Evolutionary conservation across 2,797 vertebrate species (phyloP), one percentile per base, ranked within the genome.

Genomic region (Lutjanus campechanus): DNA sequence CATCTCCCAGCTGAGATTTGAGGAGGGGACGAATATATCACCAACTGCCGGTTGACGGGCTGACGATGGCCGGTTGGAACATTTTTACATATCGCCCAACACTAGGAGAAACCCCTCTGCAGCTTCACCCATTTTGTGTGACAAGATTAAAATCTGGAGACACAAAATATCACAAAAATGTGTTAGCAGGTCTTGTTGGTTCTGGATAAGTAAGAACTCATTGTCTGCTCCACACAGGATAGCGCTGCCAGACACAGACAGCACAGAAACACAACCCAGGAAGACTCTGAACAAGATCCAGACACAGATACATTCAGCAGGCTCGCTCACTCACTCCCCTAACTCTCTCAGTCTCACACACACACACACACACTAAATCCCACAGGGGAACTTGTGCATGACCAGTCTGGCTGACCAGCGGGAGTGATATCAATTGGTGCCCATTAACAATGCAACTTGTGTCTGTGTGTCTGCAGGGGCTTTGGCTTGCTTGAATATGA

Each of bases 221-320:
- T 43, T 72, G 79, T 83, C 59, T 79, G 79, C 55, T 69, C 51
- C 65, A 59, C 61, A 77, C 54, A 76, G 46, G 68, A 69, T 44
- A 73, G 73, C 11, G 25, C 36, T 53, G 76, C 73, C 70, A 86
- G 73, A 86, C 77, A 84, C 51, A 81, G 51, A 78, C 76, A 76
- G 73, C 76, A 84, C 61, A 77, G 69, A 71, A 86, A 89, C 79
- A 84, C 53, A 77, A 75, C 25, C 69, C 69, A 75, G 74, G 76
- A 87, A 83, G 78, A 88, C 61, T 69, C 69, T 22, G 70, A 87
- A 82, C 73, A 77, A 88, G 86, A 89, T 88, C 73, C 78, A 84
- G 83, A 86, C 88, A 89, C 15, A 73, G 79, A 85, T 73, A 86
- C 73, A 82, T 63, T 71, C 44, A 22, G 20, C 84, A 76, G 40